Evolutionary conservation across 2,797 vertebrate genomes (phyloP).

Genomic region (Phrynocephalus forsythii): DNA sequence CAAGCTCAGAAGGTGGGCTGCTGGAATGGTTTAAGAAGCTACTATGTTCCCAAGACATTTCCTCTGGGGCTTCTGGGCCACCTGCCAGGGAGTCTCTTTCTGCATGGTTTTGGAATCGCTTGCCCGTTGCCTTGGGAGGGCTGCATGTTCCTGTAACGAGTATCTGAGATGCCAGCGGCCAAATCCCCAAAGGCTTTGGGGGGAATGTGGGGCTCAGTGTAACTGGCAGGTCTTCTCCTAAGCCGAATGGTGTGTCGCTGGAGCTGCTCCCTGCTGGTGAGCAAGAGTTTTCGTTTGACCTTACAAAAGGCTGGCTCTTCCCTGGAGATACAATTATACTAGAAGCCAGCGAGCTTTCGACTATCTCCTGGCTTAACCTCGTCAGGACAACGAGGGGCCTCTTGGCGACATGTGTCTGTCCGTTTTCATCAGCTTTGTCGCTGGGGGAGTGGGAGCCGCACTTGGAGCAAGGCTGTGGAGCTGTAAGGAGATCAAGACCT

Average conservation of each 20-base stretch:
- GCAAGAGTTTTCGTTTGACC: constrained; percentile 72
- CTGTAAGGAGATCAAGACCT: constrained; percentile 69
- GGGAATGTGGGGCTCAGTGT: constrained; percentile 80
- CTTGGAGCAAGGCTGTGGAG: constrained; percentile 61
- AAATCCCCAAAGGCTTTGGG: constrained; percentile 66
- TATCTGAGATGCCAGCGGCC: constrained; percentile 73
- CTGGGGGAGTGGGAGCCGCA: constrained; percentile 63
- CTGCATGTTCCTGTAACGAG: constrained; percentile 70
- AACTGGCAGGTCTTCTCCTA: constrained; percentile 55
- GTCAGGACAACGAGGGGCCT: constrained; percentile 77
- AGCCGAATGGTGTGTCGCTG: constrained; percentile 51
- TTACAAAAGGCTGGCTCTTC: constrained; percentile 78
- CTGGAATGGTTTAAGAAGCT: neutral
- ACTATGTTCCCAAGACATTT: constrained; percentile 45
- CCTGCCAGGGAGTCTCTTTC: constrained; percentile 64
- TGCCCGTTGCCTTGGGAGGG: constrained; percentile 61
- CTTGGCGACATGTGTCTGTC: constrained; percentile 68
- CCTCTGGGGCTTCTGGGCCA: constrained; percentile 65
- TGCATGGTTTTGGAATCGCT: constrained; percentile 61
- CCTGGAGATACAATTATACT: constrained; percentile 77
- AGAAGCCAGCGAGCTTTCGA: constrained; percentile 78
- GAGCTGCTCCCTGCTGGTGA: constrained; percentile 69
- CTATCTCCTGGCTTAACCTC: constrained; percentile 82
- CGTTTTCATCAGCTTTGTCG: constrained; percentile 61
- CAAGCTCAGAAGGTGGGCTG: constrained; percentile 60